phyloP scores from a whole-genome alignment of 2,797 vertebrate genomes.

The Furcifer pardalis region DNA sequence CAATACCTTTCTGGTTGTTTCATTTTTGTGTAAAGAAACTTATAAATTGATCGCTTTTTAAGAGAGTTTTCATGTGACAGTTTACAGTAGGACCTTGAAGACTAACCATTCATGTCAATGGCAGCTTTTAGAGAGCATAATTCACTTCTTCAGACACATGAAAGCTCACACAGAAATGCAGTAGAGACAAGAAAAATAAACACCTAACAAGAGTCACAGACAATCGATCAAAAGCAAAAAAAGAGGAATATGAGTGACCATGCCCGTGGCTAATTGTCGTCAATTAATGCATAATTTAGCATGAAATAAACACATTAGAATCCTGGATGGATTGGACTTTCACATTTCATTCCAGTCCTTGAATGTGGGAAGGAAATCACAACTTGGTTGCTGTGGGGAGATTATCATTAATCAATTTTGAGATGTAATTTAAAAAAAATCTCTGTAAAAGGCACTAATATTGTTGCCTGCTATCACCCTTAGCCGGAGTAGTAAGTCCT shows the following conservation, averaged over 20 bases:
- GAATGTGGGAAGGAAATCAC: not conserved
- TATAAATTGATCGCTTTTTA: too few species aligned
- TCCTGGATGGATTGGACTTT: not conserved
- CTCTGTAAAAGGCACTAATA: not conserved
- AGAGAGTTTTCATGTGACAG: too few species aligned
- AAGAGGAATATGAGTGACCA: not conserved
- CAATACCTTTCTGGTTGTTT: too few species aligned
- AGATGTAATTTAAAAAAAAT: too few species aligned
- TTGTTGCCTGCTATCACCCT: not conserved
- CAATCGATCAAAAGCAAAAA: conserved; percentile 58
- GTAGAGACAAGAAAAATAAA: conserved; percentile 58
- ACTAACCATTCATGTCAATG: too few species aligned
- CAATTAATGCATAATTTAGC: conserved; percentile 1
- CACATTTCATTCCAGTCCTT: not conserved
- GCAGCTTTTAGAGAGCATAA: too few species aligned
- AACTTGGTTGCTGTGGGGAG: not conserved
- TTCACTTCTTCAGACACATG: too few species aligned
- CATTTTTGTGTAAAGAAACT: too few species aligned
- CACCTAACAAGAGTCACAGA: conserved; percentile 56
- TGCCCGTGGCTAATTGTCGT: not conserved
- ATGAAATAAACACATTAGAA: not conserved
- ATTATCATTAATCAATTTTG: not conserved
- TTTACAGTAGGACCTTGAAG: too few species aligned
- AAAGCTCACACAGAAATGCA: conserved; percentile 25
- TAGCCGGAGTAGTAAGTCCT: not conserved